Evolutionary conservation across 2,113 vertebrate species (phyloP), one percentile per base, ranked within the genome.

Genomic region (Xenopus laevis): DNA sequence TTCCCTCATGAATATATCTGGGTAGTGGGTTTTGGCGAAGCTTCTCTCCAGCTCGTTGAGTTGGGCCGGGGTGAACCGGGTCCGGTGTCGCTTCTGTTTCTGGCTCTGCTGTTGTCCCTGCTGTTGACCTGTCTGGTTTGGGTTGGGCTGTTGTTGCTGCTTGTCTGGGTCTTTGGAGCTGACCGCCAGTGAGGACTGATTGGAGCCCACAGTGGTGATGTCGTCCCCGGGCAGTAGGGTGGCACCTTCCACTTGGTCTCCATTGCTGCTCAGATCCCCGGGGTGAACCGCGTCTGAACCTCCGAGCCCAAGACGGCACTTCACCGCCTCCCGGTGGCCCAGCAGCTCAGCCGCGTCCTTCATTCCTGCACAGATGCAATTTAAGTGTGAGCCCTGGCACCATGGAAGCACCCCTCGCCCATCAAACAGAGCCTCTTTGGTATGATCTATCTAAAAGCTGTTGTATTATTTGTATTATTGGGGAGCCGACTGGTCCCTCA

Each of bases 11-110:
- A 96, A 97, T 91, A 98, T 97, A 77, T 98, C 96, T 0, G 96
- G 96, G 82, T 98, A 98, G 84, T 96, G 95, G 23, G 96, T 98
- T 79, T 98, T 96, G 81, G 96, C 95, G 89, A 98, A 98, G 90
- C 95, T 97, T 73, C 94, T 87, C 91, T 98, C 96, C 83, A 98
- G 83, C 83, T 96, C 96, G 86, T 98, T 97, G 79, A 98, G 95
- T 86, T 98, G 96, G 7, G 95, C 93, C 4, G 95, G 95, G 0
- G 95, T 98, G 90, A 98, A 98, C 82, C 95, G 95, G 77, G 96
- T 98, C 81, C 96, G 92, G 83, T 97, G 94, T 71, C 96, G 90
- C 85, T 97, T 98, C 87, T 97, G 95, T 79, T 98, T 98, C 86
- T 92, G 96, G 72, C 85, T 87, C 84, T 94, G 93, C 86, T 94